A percentile compares a stretch with the other conserved stretches of the same genome.
phyloP scores from a whole-genome alignment of 2,888 invertebrate species.

The Anoncus sp. region DNA sequence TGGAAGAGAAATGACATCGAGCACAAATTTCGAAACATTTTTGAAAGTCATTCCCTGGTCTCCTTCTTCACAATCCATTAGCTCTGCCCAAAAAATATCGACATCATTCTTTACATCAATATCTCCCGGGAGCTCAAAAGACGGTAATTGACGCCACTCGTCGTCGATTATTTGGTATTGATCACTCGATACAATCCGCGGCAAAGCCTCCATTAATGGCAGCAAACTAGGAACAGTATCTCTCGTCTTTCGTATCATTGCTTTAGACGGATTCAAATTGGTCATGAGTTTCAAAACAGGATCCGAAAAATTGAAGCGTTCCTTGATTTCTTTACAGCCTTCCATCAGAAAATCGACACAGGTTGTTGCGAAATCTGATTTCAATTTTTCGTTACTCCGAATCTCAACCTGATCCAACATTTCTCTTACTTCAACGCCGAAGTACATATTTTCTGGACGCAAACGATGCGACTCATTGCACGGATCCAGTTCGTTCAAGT shows the following conservation, averaged over 20 bases:
- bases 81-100: constrained; percentile 40
- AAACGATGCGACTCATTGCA: constrained; percentile 35
- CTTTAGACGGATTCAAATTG: constrained; percentile 44
- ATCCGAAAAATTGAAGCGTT: constrained; percentile 66
- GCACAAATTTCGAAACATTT: constrained; percentile 42
- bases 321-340: constrained; percentile 54
- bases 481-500: constrained; percentile 53
- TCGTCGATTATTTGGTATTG: constrained; percentile 42
- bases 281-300: constrained; percentile 37
- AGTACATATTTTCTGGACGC: constrained; percentile 57
- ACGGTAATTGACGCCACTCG: constrained; percentile 46
- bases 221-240: constrained; percentile 33
- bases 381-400: neutral
- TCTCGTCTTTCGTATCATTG: constrained; percentile 37
- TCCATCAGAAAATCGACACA: constrained; percentile 58
- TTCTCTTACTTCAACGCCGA: constrained; percentile 60
- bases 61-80: constrained; percentile 20
- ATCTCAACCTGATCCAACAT: constrained; percentile 50
- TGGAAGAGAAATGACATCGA: constrained; percentile 48
- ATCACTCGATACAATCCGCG: constrained; percentile 9
- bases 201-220: constrained; percentile 25
- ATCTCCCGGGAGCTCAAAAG: constrained; percentile 27
- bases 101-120: constrained; percentile 6
- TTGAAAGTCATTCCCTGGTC: constrained; percentile 31
- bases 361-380: neutral